Evolutionary conservation across 2,113 vertebrate species (phyloP), one percentile per base, ranked within the genome.

Genomic region (Centropristis striata): DNA sequence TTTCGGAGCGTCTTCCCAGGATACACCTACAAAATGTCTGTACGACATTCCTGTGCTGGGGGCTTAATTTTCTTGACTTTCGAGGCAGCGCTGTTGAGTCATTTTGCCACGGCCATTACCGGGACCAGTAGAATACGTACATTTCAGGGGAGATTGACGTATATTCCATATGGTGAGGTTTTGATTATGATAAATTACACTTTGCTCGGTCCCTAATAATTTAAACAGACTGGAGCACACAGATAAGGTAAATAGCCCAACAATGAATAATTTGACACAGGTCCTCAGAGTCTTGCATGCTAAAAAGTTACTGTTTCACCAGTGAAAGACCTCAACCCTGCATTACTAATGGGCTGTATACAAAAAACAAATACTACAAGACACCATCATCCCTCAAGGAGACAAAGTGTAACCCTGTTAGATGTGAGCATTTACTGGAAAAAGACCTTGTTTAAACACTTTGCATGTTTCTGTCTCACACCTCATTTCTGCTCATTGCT

Each of bases 401-500:
- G 53, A 67, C 28, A 54, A 83, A 46, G 49, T 1, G 50, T 64
- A 41, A 51, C 61, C 20, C 16, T 36, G 54, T 70, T 32, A 67
- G 28, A 72, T 49, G 21, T 47, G 37, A 59, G 16, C 46, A 8
- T 60, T 67, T 47, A 68, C 70, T 58, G 28, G 60, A 80, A 44
- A 84, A 73, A 57, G 15, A 54, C 37, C 75, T 8, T 36, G 28
- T 70, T 42, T 73, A 41, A 57, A 18, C 71, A 23, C 55, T 76
- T 28, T 53, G 39, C 80, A 75, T 77, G 58, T 73, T 85, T 80
- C 39, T 51, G 28, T 60, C 67, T 81, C 55, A 60, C 25, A 39
- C 41, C 63, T 88, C 80, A 68, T 86, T 83, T 80, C 71, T 70
- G 50, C n/a, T 85, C 81, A 78, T n/a, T n/a, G 83, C 74, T 81